phyloP scores from a whole-genome alignment of 2,113 vertebrate species.

The Myodes glareolus region DNA sequence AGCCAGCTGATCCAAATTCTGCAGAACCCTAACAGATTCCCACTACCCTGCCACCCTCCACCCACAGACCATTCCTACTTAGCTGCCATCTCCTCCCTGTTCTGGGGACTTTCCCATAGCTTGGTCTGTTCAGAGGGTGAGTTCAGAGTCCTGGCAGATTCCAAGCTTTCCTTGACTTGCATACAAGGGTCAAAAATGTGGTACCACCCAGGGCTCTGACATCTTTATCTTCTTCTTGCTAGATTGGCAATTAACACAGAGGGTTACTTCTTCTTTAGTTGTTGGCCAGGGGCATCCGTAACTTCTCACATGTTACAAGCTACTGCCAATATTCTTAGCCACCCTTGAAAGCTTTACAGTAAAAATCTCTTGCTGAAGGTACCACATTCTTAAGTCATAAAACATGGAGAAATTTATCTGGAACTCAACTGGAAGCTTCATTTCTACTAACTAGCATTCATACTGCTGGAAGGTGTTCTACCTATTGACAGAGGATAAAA shows the following conservation, averaged over 20 bases:
- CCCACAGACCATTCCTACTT: not conserved
- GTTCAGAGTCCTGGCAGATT: not conserved
- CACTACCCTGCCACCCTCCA: no score
- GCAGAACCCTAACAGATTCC: not conserved
- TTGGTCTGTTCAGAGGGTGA: not conserved
- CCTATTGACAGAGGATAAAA: not conserved
- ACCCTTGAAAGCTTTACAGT: no score
- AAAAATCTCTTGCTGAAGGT: not conserved
- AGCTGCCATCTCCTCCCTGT: no score
- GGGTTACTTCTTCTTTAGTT: not conserved
- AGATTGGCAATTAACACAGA: not conserved
- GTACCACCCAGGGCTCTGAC: not conserved
- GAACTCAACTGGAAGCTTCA: not conserved
- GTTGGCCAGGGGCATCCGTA: not conserved
- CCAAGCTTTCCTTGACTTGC: not conserved
- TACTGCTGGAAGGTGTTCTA: not conserved
- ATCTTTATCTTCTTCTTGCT: not conserved
- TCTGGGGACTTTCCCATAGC: not conserved
- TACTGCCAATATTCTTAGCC: not conserved
- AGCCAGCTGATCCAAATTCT: not conserved
- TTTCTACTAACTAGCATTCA: not conserved
- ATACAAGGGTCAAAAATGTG: not conserved
- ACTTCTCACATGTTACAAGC: not conserved
- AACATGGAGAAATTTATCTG: not conserved
- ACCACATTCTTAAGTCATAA: not conserved